These are phyloP conservation scores for Oreochromis niloticus DNA, from an alignment of 2,113 vertebrate genomes.

Conservation along the genomic window DNA sequence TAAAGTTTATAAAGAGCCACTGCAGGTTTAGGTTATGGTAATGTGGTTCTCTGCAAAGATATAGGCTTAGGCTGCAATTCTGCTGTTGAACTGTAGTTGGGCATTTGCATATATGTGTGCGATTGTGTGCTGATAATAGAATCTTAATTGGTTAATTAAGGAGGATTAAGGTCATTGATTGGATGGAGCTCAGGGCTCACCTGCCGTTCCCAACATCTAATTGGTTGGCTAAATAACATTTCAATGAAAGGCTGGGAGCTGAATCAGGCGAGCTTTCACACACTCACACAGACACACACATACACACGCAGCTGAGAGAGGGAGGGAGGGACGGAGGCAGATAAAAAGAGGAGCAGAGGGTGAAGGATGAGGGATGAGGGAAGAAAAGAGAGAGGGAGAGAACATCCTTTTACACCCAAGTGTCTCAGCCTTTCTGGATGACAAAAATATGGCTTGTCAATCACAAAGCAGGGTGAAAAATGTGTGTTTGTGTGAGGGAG, in stretches of 20 bases:
- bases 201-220: conserved; percentile 54
- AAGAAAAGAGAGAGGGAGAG: not conserved
- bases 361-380: not conserved
- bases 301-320: not conserved
- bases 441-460: conserved; percentile 44
- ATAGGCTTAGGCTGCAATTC: not conserved
- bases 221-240: conserved; percentile 66
- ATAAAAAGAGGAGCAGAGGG: conserved; percentile 27
- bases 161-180: conserved; percentile 69
- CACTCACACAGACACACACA: not conserved
- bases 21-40: not conserved
- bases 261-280: conserved; percentile 19
- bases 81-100: not conserved
- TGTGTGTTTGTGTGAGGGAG: not conserved
- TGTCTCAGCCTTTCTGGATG: conserved; percentile 31
- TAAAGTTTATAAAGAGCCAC: not conserved
- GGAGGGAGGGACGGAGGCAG: not conserved
- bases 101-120: not conserved
- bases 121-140: conserved; percentile 53
- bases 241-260: conserved; percentile 57
- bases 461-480: conserved; percentile 16
- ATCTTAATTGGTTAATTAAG: conserved; percentile 68
- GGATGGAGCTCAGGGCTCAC: conserved; percentile 58
- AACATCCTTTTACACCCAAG: conserved; percentile 15
- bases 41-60: not conserved